phyloP scores from a whole-genome alignment of 2,888 invertebrate genomes.

The Drosophila neoperkinsi region DNA sequence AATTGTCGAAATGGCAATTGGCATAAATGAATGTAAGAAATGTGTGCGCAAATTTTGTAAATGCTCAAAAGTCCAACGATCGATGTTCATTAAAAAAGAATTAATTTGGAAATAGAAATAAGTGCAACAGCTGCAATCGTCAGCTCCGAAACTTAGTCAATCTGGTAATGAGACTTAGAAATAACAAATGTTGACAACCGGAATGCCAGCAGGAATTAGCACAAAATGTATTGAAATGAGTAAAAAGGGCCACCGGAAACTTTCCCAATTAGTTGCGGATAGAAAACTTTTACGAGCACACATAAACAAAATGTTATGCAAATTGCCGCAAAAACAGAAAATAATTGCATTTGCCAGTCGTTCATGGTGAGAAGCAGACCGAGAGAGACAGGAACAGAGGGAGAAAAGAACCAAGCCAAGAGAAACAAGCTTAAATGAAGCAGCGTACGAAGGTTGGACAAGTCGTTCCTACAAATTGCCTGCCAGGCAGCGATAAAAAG shows the following conservation, averaged over 20 bases:
- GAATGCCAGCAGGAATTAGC: not conserved
- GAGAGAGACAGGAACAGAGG: not conserved
- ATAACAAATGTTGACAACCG: conserved; percentile 3
- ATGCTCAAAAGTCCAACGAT: conserved; percentile 9
- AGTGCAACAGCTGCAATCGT: conserved; percentile 31
- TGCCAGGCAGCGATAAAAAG: conserved; percentile 33
- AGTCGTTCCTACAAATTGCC: conserved; percentile 44
- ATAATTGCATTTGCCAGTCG: conserved; percentile 59
- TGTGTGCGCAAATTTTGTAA: conserved; percentile 16
- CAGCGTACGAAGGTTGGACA: not conserved
- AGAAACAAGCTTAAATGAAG: conserved; percentile 2
- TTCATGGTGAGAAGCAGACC: conserved; percentile 34
- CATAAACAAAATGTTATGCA: conserved; percentile 5
- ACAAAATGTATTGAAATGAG: conserved; percentile 18
- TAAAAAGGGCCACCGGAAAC: conserved; percentile 36
- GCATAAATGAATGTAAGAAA: conserved; percentile 27
- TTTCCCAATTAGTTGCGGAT: conserved; percentile 55
- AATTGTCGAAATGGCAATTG: conserved; percentile 8
- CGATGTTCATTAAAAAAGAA: conserved; percentile 62
- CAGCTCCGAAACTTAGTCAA: conserved; percentile 44
- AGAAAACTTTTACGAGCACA: conserved; percentile 33
- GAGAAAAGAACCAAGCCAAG: not conserved
- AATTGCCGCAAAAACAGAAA: conserved; percentile 32
- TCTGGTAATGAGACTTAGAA: conserved; percentile 44
- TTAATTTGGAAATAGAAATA: not conserved